A percentile compares a stretch with the other conserved stretches of the same genome.
phyloP scores from a whole-genome alignment of 1,140 invertebrate genomes.

The Bombyx mori region DNA sequence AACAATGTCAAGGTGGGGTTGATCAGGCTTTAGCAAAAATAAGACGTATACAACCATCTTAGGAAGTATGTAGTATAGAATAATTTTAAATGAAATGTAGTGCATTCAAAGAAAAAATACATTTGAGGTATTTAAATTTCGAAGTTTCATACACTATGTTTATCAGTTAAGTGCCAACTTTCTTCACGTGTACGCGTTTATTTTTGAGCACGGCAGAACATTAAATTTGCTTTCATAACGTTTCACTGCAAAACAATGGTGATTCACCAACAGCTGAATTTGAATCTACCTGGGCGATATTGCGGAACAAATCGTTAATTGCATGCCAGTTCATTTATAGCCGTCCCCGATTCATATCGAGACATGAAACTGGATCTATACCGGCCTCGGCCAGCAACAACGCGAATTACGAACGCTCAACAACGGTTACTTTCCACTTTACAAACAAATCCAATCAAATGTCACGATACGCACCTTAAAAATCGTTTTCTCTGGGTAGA shows the following conservation, averaged over 20 bases:
- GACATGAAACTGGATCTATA: conserved; percentile 51
- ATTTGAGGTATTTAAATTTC: neutral
- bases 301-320: conserved; percentile 41
- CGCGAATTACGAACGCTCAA: conserved; percentile 34
- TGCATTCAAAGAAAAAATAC: too few species aligned
- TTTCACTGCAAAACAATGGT: conserved; percentile 30
- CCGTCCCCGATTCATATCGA: conserved; percentile 36
- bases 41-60: too few species aligned
- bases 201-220: conserved; percentile 6
- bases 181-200: conserved; percentile 19
- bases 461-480: conserved; percentile 55
- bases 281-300: conserved; percentile 27
- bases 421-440: conserved; percentile 58
- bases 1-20: too few species aligned
- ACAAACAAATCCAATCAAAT: conserved; percentile 59
- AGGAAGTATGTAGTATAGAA: too few species aligned
- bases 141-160: conserved; percentile 9
- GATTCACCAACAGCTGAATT: conserved; percentile 39
- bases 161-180: conserved; percentile 16
- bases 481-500: conserved; percentile 9
- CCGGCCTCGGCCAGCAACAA: conserved; percentile 18
- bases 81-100: too few species aligned
- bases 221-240: conserved; percentile 17
- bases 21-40: too few species aligned
- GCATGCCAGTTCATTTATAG: conserved; percentile 45